A percentile compares a stretch with the other conserved stretches of the same genome.
phyloP scores from a whole-genome alignment of 1,140 invertebrate species.

The Ptiloglossa arizonensis region DNA sequence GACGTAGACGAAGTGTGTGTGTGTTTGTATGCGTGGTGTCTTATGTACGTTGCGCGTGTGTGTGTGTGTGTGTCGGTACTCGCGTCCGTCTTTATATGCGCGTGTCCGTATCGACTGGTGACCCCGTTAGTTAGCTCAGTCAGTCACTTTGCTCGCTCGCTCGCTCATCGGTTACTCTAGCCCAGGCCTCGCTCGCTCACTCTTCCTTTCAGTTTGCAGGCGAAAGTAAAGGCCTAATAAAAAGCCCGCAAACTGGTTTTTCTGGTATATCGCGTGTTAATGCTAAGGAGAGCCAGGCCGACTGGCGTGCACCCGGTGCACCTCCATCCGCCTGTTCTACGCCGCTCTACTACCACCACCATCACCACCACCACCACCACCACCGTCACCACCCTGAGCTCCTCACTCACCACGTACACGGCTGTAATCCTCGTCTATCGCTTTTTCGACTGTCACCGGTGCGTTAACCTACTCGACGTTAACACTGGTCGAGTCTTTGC shows the following conservation, averaged over 20 bases:
- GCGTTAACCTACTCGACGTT: not conserved
- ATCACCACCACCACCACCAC: constrained; percentile 23
- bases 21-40: too few species aligned
- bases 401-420: too few species aligned
- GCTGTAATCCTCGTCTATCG: not conserved
- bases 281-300: constrained; percentile 69
- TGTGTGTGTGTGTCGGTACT: not conserved
- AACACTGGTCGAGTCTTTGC: not conserved
- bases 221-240: constrained; percentile 78
- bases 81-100: constrained; percentile 15
- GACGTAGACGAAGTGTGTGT: not conserved
- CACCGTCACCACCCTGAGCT: constrained; percentile 18
- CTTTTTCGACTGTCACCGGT: constrained; percentile 12
- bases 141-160: constrained; percentile 60
- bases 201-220: constrained; percentile 76
- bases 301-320: constrained; percentile 44
- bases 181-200: constrained; percentile 65
- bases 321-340: constrained; percentile 36
- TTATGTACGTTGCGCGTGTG: too few species aligned
- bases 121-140: constrained; percentile 71
- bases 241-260: constrained; percentile 79
- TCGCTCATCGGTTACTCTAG: constrained; percentile 20
- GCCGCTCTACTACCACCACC: constrained; percentile 47
- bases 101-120: constrained; percentile 73
- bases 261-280: constrained; percentile 76